Base-by-base conservation (phyloP, 2,888 invertebrate genomes). In the Calliscelio sp. region DNA sequence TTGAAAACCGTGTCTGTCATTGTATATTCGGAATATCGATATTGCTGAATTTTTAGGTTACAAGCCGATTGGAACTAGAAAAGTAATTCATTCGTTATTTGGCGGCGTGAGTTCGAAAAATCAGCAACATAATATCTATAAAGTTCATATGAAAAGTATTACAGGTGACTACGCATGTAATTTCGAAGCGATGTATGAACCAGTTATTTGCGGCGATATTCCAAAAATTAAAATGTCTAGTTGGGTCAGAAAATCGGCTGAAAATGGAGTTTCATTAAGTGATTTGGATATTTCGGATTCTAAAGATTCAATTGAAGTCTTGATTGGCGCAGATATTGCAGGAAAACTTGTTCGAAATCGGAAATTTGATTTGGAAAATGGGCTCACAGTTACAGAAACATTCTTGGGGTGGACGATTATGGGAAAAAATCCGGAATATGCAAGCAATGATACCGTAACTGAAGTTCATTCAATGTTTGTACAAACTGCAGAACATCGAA, bases 351-450 rank as follows among this genome's bases (percentile, higher is more conserved):
- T 84, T 10, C 87, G 88, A 10, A 88, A 87, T 35, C 83, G 78
- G 22, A 75, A 79, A 32, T 24, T 85, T 24, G 59, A 85, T 22
- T 79, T 89, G 14, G 0, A 75, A n/a, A 87, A 86, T 61, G 89
- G 89, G 28, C 65, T 89, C 6, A 86, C 89, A 16, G 89, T 88
- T 4, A 70, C 89, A 5, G 87, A 91, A 51, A 89, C 89, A 2
- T 24, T 61, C 0, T 75, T 91, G 11, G 87, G 90, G 2, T 90
- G 91, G 89, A 87, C 86, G 0, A 20, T 91, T 16, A 88, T 87
- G 84, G 89, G 89, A 6, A 89, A 86, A 51, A 74, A 71, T 14
- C 78, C 85, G 11, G 49, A 57, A 11, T 59, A 32, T 55, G 35
- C 41, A 38, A 74, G 84, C 22, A 44, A 66, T 0, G 87, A 87